Conservation (phyloP, 2,888 invertebrate species). For the Pherbina coryleti region DNA sequence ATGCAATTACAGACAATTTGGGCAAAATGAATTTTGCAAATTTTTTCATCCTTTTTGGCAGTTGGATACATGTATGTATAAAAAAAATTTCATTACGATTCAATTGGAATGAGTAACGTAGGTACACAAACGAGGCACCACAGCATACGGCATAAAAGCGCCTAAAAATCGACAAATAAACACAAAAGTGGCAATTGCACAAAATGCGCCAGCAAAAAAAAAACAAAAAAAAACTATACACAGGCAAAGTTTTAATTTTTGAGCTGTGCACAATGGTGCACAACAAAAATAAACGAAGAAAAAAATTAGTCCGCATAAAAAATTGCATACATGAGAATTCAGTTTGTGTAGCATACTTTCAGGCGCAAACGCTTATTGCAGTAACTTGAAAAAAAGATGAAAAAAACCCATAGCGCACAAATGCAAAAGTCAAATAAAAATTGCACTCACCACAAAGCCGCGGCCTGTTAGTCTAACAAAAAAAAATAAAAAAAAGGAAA, state of each 20-base stretch:
- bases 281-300: slow-evolving; percentile 23
- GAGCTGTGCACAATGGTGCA: slow-evolving; percentile 33
- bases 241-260: slow-evolving; percentile 53
- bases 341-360: slow-evolving; percentile 39
- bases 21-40: slow-evolving; percentile 49
- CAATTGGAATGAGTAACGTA: slow-evolving; percentile 33
- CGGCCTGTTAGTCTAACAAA: slow-evolving; percentile 34
- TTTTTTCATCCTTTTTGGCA: slow-evolving; percentile 45
- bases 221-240: slow-evolving; percentile 43
- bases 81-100: slow-evolving; percentile 52
- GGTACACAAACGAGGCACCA: neutral
- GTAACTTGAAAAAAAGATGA: neutral
- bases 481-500: slow-evolving; percentile 2
- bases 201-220: slow-evolving; percentile 18
- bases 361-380: slow-evolving; percentile 52
- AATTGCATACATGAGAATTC: slow-evolving; percentile 11
- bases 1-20: slow-evolving; percentile 54
- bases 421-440: slow-evolving; percentile 52
- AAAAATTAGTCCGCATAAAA: slow-evolving; percentile 21
- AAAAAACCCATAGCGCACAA: slow-evolving; percentile 16
- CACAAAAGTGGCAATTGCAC: slow-evolving; percentile 11
- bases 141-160: slow-evolving; percentile 19
- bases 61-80: slow-evolving; percentile 38
- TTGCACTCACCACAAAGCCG: slow-evolving; percentile 49
- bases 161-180: slow-evolving; percentile 41